A percentile compares a stretch with the other conserved stretches of the same genome.
These are phyloP conservation scores for Bombus confusus DNA, from an alignment of 1,140 invertebrate genomes.

Conservation along the genomic window DNA sequence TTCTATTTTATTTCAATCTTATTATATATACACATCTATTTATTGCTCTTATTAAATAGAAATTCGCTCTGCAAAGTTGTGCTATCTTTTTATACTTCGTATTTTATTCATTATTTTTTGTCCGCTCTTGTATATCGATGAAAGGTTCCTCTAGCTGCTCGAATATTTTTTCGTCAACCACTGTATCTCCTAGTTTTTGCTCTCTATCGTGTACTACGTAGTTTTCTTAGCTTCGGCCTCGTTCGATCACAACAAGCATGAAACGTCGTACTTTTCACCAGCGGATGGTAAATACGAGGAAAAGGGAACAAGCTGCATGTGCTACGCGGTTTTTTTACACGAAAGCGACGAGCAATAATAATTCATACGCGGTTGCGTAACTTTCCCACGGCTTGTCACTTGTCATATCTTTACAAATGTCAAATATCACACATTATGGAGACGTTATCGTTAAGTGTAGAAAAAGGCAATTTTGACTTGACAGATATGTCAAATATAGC, in stretches of 20 bases:
- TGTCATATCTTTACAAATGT: slow-evolving; percentile 1
- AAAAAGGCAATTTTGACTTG: too few species aligned
- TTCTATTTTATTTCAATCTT: too few species aligned
- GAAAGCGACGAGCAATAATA: neutral
- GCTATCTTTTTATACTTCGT: too few species aligned
- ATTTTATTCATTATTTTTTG: too few species aligned
- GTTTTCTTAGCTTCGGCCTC: neutral
- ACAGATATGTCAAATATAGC: too few species aligned
- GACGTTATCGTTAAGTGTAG: neutral
- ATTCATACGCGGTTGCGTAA: neutral
- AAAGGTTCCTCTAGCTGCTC: too few species aligned
- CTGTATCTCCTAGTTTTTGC: neutral
- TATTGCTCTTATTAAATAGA: too few species aligned
- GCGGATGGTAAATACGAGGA: neutral
- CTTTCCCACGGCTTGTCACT: neutral
- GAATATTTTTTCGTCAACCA: too few species aligned
- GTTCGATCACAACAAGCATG: neutral
- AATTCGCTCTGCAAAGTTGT: too few species aligned
- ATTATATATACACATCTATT: too few species aligned
- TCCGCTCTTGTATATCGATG: too few species aligned
- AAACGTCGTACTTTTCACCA: neutral
- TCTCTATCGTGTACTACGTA: neutral
- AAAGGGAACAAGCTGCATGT: neutral
- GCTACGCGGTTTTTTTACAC: neutral
- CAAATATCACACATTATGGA: neutral